Conservation (phyloP, 2,113 vertebrate species). For the Tragulus kanchil region DNA sequence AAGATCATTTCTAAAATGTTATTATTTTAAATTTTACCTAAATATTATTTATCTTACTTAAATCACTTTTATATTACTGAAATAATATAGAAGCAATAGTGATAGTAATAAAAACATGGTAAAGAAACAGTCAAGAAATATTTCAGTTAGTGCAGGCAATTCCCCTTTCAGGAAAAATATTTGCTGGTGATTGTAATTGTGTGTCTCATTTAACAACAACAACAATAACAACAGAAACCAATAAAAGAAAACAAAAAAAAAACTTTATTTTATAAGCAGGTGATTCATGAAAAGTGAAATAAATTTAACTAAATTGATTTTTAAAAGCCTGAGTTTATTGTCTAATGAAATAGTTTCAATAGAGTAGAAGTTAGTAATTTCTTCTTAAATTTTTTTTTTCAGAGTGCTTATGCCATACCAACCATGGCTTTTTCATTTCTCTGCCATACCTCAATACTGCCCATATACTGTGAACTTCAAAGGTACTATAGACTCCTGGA, state of each 20-base stretch:
- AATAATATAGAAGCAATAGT: neutral
- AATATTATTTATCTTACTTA: constrained; percentile 43
- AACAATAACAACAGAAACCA: neutral
- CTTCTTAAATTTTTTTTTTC: constrained; percentile 75
- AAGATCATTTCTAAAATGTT: constrained; percentile 41
- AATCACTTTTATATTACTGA: constrained; percentile 45
- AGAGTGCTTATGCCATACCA: constrained; percentile 96
- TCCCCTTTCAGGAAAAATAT: neutral
- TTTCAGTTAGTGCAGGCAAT: neutral
- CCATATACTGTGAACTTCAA: constrained; percentile 96
- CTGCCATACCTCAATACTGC: constrained; percentile 97
- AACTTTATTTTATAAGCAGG: constrained; percentile 4
- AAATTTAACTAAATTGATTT: constrained; percentile 27
- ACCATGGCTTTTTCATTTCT: constrained; percentile 99
- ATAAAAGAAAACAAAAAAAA: neutral
- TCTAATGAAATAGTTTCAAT: constrained; percentile 49
- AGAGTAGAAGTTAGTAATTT: constrained; percentile 54
- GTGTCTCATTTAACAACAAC: neutral
- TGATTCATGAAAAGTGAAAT: constrained; percentile 49
- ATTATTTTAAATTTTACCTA: constrained; percentile 23
- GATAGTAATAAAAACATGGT: neutral
- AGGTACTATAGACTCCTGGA: constrained; percentile 83
- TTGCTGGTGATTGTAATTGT: neutral
- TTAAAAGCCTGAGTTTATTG: neutral
- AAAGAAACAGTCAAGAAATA: constrained; percentile 36